Evolutionary conservation across 1,140 invertebrate genomes (phyloP).

Genomic region (Drosophila pandora): DNA sequence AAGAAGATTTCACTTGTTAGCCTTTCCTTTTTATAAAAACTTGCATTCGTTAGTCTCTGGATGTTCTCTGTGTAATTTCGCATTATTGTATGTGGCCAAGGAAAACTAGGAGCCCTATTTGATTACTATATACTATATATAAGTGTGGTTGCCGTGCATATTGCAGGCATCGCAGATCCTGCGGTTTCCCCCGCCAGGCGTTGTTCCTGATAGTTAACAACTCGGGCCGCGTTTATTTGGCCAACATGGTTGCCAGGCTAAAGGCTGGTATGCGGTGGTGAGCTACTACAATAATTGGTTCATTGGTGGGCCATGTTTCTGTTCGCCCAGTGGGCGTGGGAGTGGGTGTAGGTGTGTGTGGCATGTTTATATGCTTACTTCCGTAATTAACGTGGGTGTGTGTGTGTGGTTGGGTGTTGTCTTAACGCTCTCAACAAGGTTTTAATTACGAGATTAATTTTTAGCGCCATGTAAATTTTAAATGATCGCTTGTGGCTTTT

Average conservation of each 20-base stretch:
- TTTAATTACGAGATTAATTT: conserved; percentile 70
- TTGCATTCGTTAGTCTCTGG: background rate
- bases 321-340: background rate
- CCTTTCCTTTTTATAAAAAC: too few relatives aligned
- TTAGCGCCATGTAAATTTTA: conserved; percentile 45
- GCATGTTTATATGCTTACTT: conserved; percentile 44
- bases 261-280: conserved; percentile 18
- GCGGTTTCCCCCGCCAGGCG: conserved; percentile 25
- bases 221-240: conserved; percentile 62
- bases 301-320: conserved; percentile 25
- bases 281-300: conserved; percentile 66
- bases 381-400: conserved; percentile 42
- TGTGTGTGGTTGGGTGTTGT: conserved; percentile 16
- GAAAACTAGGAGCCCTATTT: background rate
- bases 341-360: conserved; percentile 21
- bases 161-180: conserved; percentile 31
- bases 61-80: conserved; percentile 5
- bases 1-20: too few relatives aligned
- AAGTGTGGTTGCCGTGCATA: conserved; percentile 47
- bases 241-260: conserved; percentile 38
- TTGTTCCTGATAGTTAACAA: conserved; percentile 48
- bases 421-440: conserved; percentile 34
- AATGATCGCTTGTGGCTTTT: conserved; percentile 1
- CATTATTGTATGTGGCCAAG: background rate
- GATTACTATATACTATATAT: background rate